Percentiles rank a stretch among this genome's conserved stretches.
Conservation (phyloP, 2,888 invertebrate species). For the Plagodis pulveraria region DNA sequence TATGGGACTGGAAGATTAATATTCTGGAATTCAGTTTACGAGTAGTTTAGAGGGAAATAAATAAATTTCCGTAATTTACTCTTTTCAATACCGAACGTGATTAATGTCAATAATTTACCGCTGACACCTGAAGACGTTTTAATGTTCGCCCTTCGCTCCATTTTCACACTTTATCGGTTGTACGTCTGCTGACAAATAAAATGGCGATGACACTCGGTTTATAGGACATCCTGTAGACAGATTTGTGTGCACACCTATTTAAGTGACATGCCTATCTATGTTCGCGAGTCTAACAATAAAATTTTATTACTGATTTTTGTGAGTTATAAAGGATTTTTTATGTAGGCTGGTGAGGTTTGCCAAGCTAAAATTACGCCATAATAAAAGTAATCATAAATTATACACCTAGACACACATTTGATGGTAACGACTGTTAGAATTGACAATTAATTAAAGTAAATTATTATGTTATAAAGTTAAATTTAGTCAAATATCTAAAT, state of each 20-base stretch:
- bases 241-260: conserved; percentile 72
- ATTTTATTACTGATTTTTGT: conserved; percentile 37
- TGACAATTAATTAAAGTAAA: conserved; percentile 41
- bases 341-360: conserved; percentile 29
- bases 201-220: conserved; percentile 57
- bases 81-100: conserved; percentile 53
- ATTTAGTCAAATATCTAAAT: conserved; percentile 38
- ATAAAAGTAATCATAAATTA: conserved; percentile 36
- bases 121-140: conserved; percentile 47
- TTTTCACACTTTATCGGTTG: conserved; percentile 57
- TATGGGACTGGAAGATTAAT: conserved; percentile 18
- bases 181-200: conserved; percentile 55
- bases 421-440: conserved; percentile 32
- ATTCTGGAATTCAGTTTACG: conserved; percentile 24
- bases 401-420: conserved; percentile 29
- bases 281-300: conserved; percentile 44
- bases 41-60: conserved; percentile 41
- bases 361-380: conserved; percentile 27
- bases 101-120: conserved; percentile 52
- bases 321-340: conserved; percentile 31
- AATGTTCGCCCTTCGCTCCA: conserved; percentile 55
- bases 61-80: conserved; percentile 42
- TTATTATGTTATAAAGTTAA: conserved; percentile 37
- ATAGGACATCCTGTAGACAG: conserved; percentile 56
- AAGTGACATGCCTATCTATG: conserved; percentile 64